Evolutionary conservation across 2,888 invertebrate species (phyloP).

Genomic region (Zygogramma bicolorata): DNA sequence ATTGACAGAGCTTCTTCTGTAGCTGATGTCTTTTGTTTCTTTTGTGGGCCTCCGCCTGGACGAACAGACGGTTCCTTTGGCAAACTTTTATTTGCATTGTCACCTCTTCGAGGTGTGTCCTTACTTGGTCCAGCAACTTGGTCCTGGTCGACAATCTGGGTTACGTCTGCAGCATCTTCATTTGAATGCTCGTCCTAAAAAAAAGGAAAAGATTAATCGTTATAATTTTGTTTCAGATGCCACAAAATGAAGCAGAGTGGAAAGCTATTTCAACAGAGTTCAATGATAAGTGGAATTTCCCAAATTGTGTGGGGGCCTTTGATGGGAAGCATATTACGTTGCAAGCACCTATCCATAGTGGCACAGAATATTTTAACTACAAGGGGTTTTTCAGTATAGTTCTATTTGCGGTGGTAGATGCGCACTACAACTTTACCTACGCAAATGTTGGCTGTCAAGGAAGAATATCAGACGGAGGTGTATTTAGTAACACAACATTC

Average conservation of each 20-base stretch:
- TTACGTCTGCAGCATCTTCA: slow-evolving; percentile 26
- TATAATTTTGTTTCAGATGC: slow-evolving; percentile 31
- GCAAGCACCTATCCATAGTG: slow-evolving; percentile 52
- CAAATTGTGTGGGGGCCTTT: slow-evolving; percentile 48
- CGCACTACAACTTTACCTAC: slow-evolving; percentile 49
- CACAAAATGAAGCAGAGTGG: slow-evolving; percentile 24
- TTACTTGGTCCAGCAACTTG: not conserved
- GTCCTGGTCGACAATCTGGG: slow-evolving; percentile 17
- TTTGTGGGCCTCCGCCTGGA: not conserved
- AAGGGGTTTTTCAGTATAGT: slow-evolving; percentile 59
- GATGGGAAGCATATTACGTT: slow-evolving; percentile 60
- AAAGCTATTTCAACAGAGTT: slow-evolving; percentile 22
- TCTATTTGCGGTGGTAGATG: slow-evolving; percentile 61
- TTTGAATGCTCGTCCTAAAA: slow-evolving; percentile 16
- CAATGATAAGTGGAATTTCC: slow-evolving; percentile 29
- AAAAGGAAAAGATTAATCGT: slow-evolving; percentile 11
- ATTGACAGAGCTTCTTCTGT: slow-evolving; percentile 18
- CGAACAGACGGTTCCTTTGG: not conserved
- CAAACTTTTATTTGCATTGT: not conserved
- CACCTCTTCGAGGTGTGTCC: not conserved
- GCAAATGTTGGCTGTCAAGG: slow-evolving; percentile 58
- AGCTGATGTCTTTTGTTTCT: not conserved
- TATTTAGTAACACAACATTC: slow-evolving; percentile 25
- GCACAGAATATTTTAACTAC: slow-evolving; percentile 56
- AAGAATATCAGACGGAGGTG: too few relatives aligned